These are phyloP conservation scores for Drusus annulatus DNA, from an alignment of 1,140 invertebrate genomes.

Conservation along the genomic window DNA sequence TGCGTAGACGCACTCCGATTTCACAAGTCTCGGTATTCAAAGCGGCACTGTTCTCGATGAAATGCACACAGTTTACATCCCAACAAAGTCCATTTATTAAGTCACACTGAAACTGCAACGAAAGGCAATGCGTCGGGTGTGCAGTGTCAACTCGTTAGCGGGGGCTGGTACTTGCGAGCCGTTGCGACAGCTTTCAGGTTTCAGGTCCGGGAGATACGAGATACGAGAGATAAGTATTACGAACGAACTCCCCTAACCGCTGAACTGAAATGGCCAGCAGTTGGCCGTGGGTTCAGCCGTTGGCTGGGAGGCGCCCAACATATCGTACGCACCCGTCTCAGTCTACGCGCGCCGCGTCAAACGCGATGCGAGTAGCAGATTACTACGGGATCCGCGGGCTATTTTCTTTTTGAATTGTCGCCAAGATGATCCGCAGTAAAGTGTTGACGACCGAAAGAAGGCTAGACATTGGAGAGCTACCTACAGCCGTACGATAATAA, in stretches of 20 bases:
- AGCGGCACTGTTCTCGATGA: not conserved
- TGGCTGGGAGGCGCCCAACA: not conserved
- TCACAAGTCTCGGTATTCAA: not conserved
- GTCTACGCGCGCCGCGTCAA: slow-evolving; percentile 33
- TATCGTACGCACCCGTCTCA: slow-evolving; percentile 9
- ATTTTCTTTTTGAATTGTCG: slow-evolving; percentile 52
- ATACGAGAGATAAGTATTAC: not conserved
- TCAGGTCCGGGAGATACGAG: not conserved
- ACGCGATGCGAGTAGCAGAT: slow-evolving; percentile 3
- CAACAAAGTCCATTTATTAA: not conserved
- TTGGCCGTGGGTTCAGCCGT: not conserved
- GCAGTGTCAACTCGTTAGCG: not conserved
- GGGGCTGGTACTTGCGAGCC: not conserved
- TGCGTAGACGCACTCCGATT: not conserved
- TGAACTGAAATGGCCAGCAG: slow-evolving; percentile 43
- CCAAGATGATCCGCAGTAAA: slow-evolving; percentile 49
- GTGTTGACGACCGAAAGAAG: slow-evolving; percentile 29
- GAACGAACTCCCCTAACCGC: slow-evolving; percentile 42
- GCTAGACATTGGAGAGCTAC: not conserved
- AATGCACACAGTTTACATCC: not conserved
- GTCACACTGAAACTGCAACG: slow-evolving; percentile 6
- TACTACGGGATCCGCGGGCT: slow-evolving; percentile 29
- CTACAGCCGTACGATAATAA: slow-evolving; percentile 10
- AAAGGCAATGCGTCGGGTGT: not conserved
- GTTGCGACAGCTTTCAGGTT: slow-evolving; percentile 27